Percentiles rank a stretch among this genome's conserved stretches.
These are phyloP conservation scores for Xiphydria camelus DNA, from an alignment of 2,888 invertebrate species.

Conservation along the genomic window DNA sequence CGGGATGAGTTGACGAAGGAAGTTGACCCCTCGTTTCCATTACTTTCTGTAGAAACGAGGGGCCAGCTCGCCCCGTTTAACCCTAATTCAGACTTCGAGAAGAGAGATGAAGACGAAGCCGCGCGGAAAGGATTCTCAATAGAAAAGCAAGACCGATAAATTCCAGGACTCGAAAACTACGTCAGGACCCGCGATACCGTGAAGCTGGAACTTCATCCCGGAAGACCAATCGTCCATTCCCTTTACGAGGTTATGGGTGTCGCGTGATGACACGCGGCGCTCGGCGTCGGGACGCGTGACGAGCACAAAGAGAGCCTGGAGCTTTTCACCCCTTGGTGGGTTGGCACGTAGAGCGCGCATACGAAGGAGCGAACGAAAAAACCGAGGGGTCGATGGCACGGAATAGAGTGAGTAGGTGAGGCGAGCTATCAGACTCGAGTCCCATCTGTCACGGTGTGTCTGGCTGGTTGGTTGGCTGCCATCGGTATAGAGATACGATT, in stretches of 20 bases:
- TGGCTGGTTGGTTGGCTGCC: slow-evolving; percentile 7
- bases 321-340: slow-evolving; percentile 6
- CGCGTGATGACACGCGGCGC: slow-evolving; percentile 15
- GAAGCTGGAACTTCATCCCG: no score
- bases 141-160: no score
- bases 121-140: no score
- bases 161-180: slow-evolving; percentile 1
- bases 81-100: no score
- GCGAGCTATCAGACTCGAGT: background rate
- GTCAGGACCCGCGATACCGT: no score
- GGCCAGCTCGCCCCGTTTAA: no score
- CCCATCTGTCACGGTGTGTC: slow-evolving; percentile 14
- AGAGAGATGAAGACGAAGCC: no score
- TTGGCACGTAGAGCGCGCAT: no score
- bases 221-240: slow-evolving; percentile 26
- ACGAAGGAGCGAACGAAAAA: no score
- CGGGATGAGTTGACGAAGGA: no score
- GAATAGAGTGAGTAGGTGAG: slow-evolving; percentile 8
- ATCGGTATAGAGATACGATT: slow-evolving; percentile 3
- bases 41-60: no score
- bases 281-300: slow-evolving; percentile 16
- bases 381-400: slow-evolving; percentile 24
- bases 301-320: slow-evolving; percentile 13
- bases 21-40: no score
- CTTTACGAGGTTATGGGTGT: slow-evolving; percentile 23